Evolutionary conservation across 2,113 vertebrate genomes (phyloP).

Genomic region (Laticauda laticaudata): DNA sequence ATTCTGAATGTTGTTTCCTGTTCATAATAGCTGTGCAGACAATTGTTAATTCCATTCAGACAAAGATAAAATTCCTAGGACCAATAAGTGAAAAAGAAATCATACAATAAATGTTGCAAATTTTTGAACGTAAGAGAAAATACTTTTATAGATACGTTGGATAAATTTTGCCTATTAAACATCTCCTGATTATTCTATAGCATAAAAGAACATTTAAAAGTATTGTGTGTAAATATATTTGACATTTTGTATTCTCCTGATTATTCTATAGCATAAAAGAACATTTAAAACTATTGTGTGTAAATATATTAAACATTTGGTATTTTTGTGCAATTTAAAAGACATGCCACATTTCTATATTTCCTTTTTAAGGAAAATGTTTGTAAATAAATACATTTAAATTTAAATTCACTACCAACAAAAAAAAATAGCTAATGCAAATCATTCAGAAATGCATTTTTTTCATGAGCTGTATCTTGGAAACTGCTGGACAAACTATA

Average conservation of each 20-base stretch:
- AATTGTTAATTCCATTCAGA: background rate
- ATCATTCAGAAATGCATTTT: conserved; percentile 15
- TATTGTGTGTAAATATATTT: background rate
- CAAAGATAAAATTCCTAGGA: background rate
- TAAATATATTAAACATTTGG: background rate
- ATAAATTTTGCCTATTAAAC: background rate
- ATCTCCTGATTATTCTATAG: background rate
- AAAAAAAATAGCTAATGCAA: background rate
- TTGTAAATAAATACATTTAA: background rate
- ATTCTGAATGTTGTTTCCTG: background rate
- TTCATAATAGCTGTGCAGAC: background rate
- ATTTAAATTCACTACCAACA: background rate
- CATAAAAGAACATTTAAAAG: background rate
- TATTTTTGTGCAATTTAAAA: background rate
- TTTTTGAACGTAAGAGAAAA: background rate
- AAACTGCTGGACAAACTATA: background rate
- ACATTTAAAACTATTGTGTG: background rate
- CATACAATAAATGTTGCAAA: background rate
- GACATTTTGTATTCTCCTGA: background rate
- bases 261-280: background rate
- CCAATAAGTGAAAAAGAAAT: background rate
- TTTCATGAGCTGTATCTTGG: conserved; percentile 22
- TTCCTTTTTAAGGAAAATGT: background rate
- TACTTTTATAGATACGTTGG: background rate
- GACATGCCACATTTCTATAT: background rate